Percentiles rank a stretch among this genome's conserved stretches.
Conservation (phyloP, 2,797 vertebrate genomes). For the Danio aesculapii region DNA sequence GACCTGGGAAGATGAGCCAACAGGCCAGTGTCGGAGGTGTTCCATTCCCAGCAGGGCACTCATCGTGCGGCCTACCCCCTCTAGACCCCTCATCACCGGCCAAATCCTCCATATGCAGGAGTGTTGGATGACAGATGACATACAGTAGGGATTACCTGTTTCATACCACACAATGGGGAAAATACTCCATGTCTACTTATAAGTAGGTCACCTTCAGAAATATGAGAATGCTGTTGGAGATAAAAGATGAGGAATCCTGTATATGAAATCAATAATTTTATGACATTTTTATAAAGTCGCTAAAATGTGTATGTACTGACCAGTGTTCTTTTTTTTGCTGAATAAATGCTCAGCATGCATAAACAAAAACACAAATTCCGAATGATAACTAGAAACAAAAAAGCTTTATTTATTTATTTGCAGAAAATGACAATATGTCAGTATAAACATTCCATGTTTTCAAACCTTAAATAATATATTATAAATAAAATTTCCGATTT, state of each 20-base stretch:
- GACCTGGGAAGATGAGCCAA: constrained; percentile 43
- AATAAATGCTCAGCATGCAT: no score
- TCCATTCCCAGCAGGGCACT: constrained; percentile 47
- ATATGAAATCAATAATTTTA: not conserved
- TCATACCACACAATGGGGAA: constrained; percentile 1
- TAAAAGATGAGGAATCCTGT: not conserved
- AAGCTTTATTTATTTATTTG: no score
- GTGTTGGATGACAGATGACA: constrained; percentile 37
- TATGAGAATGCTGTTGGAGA: not conserved
- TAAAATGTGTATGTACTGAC: no score
- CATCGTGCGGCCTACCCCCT: constrained; percentile 12
- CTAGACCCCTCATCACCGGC: constrained; percentile 7
- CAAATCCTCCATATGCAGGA: constrained; percentile 45
- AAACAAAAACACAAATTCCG: no score
- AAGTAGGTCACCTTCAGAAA: constrained; percentile 33
- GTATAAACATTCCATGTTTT: no score
- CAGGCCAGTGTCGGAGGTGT: constrained; percentile 27
- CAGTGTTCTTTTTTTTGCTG: no score
- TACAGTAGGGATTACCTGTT: constrained; percentile 41
- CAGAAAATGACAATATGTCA: no score
- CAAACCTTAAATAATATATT: no score
- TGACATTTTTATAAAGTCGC: no score
- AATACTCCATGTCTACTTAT: not conserved
- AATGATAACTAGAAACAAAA: no score
- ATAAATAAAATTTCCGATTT: no score